Conservation (phyloP, 2,797 vertebrate genomes). For the Cheracebus regulus region DNA sequence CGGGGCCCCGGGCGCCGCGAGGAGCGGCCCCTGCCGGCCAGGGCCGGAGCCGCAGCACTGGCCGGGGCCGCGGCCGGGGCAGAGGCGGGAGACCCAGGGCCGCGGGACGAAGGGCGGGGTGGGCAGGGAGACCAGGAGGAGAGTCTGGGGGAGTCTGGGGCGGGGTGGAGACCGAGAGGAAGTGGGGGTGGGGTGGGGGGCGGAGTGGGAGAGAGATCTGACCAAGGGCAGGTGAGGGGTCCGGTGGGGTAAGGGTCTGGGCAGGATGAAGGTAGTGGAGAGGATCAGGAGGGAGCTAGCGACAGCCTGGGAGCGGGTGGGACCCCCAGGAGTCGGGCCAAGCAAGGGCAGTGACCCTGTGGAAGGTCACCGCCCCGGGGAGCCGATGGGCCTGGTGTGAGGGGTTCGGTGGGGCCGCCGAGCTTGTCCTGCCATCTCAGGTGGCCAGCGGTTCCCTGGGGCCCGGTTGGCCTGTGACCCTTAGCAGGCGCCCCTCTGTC, state of each 20-base stretch:
- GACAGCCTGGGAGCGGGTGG: no score
- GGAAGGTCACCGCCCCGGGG: neutral
- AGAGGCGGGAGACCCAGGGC: neutral
- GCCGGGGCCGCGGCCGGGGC: neutral
- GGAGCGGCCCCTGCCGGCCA: constrained; percentile 76
- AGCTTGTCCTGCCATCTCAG: neutral
- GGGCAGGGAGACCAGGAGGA: neutral
- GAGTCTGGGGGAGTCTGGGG: no score
- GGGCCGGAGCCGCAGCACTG: constrained; percentile 51
- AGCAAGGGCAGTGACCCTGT: neutral
- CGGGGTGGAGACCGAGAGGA: neutral
- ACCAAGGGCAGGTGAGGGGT: accelerated
- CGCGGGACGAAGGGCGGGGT: accelerated
- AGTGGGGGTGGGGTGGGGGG: neutral
- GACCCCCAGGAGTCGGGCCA: neutral
- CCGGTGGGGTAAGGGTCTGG: neutral
- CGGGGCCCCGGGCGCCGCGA: constrained; percentile 66
- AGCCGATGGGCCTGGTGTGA: neutral
- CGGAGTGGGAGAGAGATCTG: neutral
- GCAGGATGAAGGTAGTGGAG: neutral
- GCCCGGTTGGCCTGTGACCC: neutral
- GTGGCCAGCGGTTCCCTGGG: neutral
- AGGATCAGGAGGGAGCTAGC: neutral
- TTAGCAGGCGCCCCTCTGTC: neutral
- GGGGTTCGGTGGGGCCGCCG: neutral